These are phyloP conservation scores for Metridium senile DNA, from an alignment of 92 coral and sea anemone genomes.

Conservation along the genomic window DNA sequence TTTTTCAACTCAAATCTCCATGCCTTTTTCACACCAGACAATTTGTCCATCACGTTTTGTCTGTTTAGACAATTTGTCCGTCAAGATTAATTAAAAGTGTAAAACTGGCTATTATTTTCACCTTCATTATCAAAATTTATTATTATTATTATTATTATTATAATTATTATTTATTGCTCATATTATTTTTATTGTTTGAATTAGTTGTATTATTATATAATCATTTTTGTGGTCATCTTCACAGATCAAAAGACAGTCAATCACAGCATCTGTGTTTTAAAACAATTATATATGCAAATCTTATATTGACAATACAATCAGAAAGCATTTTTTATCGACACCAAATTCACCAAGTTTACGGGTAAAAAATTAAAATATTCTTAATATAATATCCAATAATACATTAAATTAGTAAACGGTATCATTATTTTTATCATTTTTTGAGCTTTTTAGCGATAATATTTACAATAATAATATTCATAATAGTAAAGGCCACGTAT, in stretches of 20 bases:
- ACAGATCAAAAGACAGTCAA: not conserved
- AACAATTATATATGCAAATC: not conserved
- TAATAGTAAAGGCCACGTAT: not conserved
- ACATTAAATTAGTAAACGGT: not conserved
- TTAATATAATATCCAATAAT: not conserved
- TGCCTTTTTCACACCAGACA: too few species aligned
- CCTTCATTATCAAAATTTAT: too few species aligned
- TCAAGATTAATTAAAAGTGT: too few species aligned
- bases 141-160: too few species aligned
- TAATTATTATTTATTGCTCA: not conserved
- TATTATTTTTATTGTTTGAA: not conserved
- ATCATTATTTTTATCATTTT: too few species aligned
- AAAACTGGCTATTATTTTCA: too few species aligned
- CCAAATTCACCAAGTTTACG: not conserved
- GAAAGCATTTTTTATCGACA: not conserved
- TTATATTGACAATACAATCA: not conserved
- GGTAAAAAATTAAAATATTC: not conserved
- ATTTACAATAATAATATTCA: not conserved
- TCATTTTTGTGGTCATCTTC: not conserved
- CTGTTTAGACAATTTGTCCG: too few species aligned
- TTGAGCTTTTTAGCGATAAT: not conserved
- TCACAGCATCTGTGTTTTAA: not conserved
- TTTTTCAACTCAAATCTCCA: too few species aligned
- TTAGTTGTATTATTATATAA: not conserved
- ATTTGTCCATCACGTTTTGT: too few species aligned